Evolutionary conservation across 2,113 vertebrate species (phyloP), one percentile per base, ranked within the genome.

Genomic region (Microcebus griseorufus): DNA sequence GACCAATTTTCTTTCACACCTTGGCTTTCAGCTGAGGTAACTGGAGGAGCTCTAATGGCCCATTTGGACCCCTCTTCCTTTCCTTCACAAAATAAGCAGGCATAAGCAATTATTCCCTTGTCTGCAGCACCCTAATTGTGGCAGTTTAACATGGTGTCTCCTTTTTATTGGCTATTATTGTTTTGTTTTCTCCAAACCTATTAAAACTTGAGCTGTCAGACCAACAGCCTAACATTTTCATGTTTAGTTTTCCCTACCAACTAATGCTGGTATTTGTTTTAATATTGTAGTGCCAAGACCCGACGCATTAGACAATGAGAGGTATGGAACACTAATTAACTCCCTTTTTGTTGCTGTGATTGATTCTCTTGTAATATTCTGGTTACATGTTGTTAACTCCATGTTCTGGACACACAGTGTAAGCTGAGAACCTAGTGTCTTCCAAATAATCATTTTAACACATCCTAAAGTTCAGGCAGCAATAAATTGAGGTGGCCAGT

Each of bases 241-340:
- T 90, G 88, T 98, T 95, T 84, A 96, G 95, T 98, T 98, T 98
- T 97, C 92, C 97, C 97, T 98, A 87, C 96, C 98, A 92, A 97
- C 98, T 99, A 98, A 99, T 98, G 81, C 95, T 98, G 94, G 93
- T 98, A 98, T 97, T 99, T 98, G 98, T 98, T 98, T 98, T 98
- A 98, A 97, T 98, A 45, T 99, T 99, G 97, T 98, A 99, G 99
- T 98, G 98, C 96, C 98, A 55, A 98, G 98, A 99, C 81, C 98
- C 96, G 99, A 98, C 16, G 99, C 99, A 87, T 98, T 98, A 97
- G 99, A 99, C 98, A 99, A 98, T 97, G 99, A 99, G 98, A 99
- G 99, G 99, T 99, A 99, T 98, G 99, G 97, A 97, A 97, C 39
- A 48, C 97, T 97, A 94, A 98, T 98, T 93, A 90, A 96, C 94